Evolutionary conservation across 2,888 invertebrate genomes (phyloP).

Genomic region (Mycogona germanica): DNA sequence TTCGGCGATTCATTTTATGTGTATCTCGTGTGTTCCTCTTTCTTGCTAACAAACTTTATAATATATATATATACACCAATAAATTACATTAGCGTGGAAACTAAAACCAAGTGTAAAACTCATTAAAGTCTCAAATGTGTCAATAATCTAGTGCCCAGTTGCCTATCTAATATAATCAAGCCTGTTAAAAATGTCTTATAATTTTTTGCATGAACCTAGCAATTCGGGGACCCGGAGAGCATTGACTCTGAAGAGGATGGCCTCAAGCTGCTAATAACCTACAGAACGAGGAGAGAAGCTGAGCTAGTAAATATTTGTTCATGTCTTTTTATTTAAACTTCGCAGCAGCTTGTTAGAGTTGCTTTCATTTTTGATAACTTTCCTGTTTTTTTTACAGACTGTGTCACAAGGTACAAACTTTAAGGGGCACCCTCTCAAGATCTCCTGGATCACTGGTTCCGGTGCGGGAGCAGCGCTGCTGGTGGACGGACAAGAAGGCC

Average conservation of each 20-base stretch:
- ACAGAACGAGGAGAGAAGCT: slow-evolving; percentile 60
- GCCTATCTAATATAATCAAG: too few species aligned
- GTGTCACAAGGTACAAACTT: slow-evolving; percentile 28
- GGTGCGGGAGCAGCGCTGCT: slow-evolving; percentile 6
- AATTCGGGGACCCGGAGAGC: slow-evolving; percentile 78
- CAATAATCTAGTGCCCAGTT: too few species aligned
- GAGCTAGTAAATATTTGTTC: slow-evolving; percentile 45
- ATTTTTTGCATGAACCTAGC: too few species aligned
- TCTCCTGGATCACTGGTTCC: slow-evolving; percentile 29
- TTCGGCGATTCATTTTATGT: too few species aligned
- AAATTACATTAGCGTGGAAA: too few species aligned
- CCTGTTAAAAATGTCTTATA: too few species aligned
- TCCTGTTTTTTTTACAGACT: slow-evolving; percentile 25
- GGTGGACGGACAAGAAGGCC: slow-evolving; percentile 5
- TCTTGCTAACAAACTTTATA: too few species aligned
- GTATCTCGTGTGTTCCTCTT: too few species aligned
- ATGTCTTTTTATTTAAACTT: neutral
- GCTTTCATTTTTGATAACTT: neutral
- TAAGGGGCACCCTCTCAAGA: slow-evolving; percentile 28
- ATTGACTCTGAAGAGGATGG: slow-evolving; percentile 59
- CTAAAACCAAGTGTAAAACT: too few species aligned
- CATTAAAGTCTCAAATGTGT: too few species aligned
- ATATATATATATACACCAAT: too few species aligned
- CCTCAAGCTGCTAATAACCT: slow-evolving; percentile 63
- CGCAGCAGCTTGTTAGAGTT: neutral